A percentile compares a stretch with the other conserved stretches of the same genome.
Conservation (phyloP, 2,888 invertebrate genomes). For the Cheilosia soror region DNA sequence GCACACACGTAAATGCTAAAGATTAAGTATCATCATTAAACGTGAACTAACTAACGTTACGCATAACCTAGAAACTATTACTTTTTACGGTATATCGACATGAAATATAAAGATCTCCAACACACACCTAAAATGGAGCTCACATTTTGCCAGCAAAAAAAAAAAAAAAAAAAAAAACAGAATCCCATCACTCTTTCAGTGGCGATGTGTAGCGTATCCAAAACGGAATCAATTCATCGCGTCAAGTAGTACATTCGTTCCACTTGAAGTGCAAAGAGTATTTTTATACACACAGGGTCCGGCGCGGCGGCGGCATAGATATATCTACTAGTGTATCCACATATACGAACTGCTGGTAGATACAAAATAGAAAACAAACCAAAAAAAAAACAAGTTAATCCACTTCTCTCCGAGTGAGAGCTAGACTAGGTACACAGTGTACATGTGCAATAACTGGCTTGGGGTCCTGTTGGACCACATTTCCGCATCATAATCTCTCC, state of each 20-base stretch:
- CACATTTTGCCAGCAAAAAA: neutral
- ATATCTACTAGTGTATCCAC: too few species aligned
- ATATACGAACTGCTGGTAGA: neutral
- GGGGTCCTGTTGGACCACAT: conserved; percentile 71
- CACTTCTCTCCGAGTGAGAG: conserved; percentile 34
- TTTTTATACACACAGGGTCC: neutral
- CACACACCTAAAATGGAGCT: conserved; percentile 29
- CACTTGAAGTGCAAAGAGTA: conserved; percentile 49
- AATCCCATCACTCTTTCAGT: conserved; percentile 31
- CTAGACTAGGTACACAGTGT: conserved; percentile 33
- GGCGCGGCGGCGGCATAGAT: neutral
- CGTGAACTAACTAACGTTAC: conserved; percentile 28
- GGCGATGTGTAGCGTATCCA: conserved; percentile 40
- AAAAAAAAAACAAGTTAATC: conserved; percentile 58
- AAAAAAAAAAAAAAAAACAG: conserved; percentile 6
- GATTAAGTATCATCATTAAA: conserved; percentile 24
- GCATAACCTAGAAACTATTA: conserved; percentile 44
- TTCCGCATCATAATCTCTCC: conserved; percentile 59
- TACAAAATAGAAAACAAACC: conserved; percentile 25
- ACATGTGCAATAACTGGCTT: conserved; percentile 61
- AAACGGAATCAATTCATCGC: conserved; percentile 64
- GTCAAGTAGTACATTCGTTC: conserved; percentile 45
- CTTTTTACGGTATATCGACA: conserved; percentile 51
- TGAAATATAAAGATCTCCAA: conserved; percentile 35
- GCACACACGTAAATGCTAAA: conserved; percentile 20